Evolutionary conservation across 1,140 invertebrate species (phyloP).

Genomic region (Leptopilina clavipes): DNA sequence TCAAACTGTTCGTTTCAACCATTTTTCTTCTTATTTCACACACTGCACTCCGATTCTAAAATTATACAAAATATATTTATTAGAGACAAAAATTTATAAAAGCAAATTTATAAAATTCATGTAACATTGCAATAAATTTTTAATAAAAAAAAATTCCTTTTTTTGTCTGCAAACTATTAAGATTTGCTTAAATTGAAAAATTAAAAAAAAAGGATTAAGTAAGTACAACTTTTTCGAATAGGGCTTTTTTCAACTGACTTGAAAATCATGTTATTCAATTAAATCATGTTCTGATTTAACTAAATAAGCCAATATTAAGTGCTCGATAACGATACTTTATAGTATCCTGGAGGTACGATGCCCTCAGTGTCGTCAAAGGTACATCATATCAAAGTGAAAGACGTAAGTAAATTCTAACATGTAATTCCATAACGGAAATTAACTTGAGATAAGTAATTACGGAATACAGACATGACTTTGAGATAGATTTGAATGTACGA

Average conservation of each 20-base stretch:
- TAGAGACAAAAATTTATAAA: too few species aligned
- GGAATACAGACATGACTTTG: background rate
- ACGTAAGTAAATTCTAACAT: conserved; percentile 10
- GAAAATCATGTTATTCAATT: background rate
- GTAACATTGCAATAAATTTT: too few species aligned
- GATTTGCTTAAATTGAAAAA: too few species aligned
- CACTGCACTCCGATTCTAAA: background rate
- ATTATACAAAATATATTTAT: too few species aligned
- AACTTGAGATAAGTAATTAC: conserved; percentile 28
- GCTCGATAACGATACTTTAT: background rate
- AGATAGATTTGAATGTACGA: background rate
- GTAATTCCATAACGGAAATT: conserved; percentile 24
- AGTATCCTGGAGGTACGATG: background rate
- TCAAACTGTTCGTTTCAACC: conserved; percentile 61
- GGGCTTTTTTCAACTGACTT: background rate
- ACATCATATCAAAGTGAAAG: conserved; percentile 1
- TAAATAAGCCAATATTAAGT: background rate
- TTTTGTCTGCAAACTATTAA: too few species aligned
- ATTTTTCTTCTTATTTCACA: conserved; percentile 48
- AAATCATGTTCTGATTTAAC: background rate
- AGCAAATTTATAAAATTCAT: too few species aligned
- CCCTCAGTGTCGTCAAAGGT: background rate
- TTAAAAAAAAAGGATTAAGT: too few species aligned
- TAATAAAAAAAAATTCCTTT: too few species aligned
- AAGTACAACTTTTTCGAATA: too few species aligned